phyloP scores from a whole-genome alignment of 2,797 vertebrate genomes.

The Chaenodraco wilsoni region DNA sequence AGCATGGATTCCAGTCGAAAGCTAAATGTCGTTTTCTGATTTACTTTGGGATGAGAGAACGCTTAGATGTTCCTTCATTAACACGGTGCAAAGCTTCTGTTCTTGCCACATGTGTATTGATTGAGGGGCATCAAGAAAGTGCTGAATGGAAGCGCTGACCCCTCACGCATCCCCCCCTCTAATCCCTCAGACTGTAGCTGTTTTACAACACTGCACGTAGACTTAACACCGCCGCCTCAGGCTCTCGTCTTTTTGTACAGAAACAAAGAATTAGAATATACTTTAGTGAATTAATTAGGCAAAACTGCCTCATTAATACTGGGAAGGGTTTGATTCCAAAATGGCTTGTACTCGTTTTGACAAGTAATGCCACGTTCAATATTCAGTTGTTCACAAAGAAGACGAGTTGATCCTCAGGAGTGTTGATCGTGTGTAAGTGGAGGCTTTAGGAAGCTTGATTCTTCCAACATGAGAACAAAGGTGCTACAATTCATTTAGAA shows the following conservation, averaged over 20 bases:
- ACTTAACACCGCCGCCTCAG: conserved; percentile 47
- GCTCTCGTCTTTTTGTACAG: conserved; percentile 53
- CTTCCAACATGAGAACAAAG: conserved; percentile 55
- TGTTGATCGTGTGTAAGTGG: conserved; percentile 50
- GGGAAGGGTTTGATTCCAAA: conserved; percentile 49
- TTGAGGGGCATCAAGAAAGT: conserved; percentile 32
- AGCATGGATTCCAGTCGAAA: conserved; percentile 30
- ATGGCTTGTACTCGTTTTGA: conserved; percentile 49
- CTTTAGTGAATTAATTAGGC: conserved; percentile 45
- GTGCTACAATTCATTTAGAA: conserved; percentile 28
- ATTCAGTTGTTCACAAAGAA: conserved; percentile 48
- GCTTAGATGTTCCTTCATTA: conserved; percentile 18
- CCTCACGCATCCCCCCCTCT: conserved; percentile 35
- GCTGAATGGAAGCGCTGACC: conserved; percentile 44
- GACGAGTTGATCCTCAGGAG: conserved; percentile 45
- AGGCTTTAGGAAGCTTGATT: conserved; percentile 37
- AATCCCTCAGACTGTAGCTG: conserved; percentile 33
- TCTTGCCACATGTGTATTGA: conserved; percentile 28
- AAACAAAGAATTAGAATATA: conserved; percentile 53
- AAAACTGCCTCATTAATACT: conserved; percentile 59
- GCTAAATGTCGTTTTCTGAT: conserved; percentile 30
- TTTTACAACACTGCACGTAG: conserved; percentile 26
- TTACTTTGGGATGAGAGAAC: conserved; percentile 14
- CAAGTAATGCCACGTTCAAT: conserved; percentile 39
- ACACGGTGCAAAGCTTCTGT: conserved; percentile 24